A percentile compares a stretch with the other conserved stretches of the same genome.
Evolutionary conservation across 2,113 vertebrate genomes (phyloP).

Genomic region (Channa maculata): DNA sequence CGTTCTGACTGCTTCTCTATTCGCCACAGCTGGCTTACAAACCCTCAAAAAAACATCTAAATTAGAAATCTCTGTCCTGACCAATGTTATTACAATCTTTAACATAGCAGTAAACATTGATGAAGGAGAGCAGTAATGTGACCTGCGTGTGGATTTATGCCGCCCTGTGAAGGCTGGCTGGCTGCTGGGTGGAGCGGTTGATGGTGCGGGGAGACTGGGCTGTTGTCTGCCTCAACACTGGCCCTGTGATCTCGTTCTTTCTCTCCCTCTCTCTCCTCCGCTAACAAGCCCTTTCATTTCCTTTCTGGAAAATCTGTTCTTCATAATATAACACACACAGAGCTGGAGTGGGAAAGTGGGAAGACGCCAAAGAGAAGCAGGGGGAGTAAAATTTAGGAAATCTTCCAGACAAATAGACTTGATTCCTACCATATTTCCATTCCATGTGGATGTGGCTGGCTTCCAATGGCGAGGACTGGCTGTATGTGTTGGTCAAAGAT

Average conservation of each 20-base stretch:
- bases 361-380: constrained; percentile 52
- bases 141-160: constrained; percentile 77
- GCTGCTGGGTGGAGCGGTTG: constrained; percentile 64
- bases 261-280: constrained; percentile 42
- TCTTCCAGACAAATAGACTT: constrained; percentile 87
- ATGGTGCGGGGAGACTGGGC: constrained; percentile 75
- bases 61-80: constrained; percentile 77
- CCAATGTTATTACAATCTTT: constrained; percentile 80
- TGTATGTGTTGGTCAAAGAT: constrained; percentile 62
- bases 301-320: constrained; percentile 97
- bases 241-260: constrained; percentile 84
- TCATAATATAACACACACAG: constrained; percentile 86
- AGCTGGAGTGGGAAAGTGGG: constrained; percentile 69
- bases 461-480: constrained; percentile 53
- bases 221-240: constrained; percentile 87
- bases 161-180: constrained; percentile 50
- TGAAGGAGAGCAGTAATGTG: constrained; percentile 80
- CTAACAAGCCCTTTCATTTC: constrained; percentile 95
- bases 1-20: constrained; percentile 53
- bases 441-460: constrained; percentile 85
- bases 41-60: constrained; percentile 68
- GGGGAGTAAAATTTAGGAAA: constrained; percentile 83
- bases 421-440: constrained; percentile 92
- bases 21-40: constrained; percentile 67
- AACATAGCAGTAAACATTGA: constrained; percentile 82